Conservation (phyloP, 2,888 invertebrate genomes). For the Strigamia maritima region DNA sequence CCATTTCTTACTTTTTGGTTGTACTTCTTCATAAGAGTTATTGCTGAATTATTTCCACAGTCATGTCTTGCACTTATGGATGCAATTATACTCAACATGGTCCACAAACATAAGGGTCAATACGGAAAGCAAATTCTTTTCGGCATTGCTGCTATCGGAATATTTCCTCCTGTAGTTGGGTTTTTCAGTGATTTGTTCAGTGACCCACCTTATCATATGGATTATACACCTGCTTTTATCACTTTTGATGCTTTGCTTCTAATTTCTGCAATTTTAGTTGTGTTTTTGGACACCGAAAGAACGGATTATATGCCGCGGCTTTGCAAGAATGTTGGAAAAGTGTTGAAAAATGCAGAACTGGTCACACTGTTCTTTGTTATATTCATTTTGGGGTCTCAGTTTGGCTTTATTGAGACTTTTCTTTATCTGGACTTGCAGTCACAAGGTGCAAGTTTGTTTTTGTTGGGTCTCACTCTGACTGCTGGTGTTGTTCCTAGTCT, state of each 20-base stretch:
- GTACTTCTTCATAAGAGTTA: slow-evolving; percentile 62
- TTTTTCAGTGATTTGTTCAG: slow-evolving; percentile 44
- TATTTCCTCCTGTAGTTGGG: slow-evolving; percentile 43
- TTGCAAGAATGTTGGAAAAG: slow-evolving; percentile 35
- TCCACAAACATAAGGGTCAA: slow-evolving; percentile 38
- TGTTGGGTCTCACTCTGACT: slow-evolving; percentile 66
- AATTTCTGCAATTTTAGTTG: slow-evolving; percentile 43
- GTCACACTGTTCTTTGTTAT: slow-evolving; percentile 67
- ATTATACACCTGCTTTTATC: slow-evolving; percentile 45
- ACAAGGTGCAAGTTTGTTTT: slow-evolving; percentile 58
- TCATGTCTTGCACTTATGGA: slow-evolving; percentile 56
- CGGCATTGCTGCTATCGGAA: slow-evolving; percentile 40
- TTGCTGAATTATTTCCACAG: slow-evolving; percentile 74
- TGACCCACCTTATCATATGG: slow-evolving; percentile 38
- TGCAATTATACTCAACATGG: slow-evolving; percentile 44
- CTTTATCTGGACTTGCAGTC: slow-evolving; percentile 63
- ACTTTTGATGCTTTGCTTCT: slow-evolving; percentile 44
- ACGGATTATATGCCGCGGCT: slow-evolving; percentile 36
- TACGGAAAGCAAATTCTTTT: slow-evolving; percentile 42
- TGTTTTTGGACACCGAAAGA: slow-evolving; percentile 42
- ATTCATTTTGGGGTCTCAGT: slow-evolving; percentile 69
- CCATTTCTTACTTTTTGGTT: slow-evolving; percentile 66
- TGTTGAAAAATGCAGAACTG: slow-evolving; percentile 35
- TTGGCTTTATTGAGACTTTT: slow-evolving; percentile 76
- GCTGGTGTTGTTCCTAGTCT: slow-evolving; percentile 69